Percentiles rank a stretch among this genome's conserved stretches.
Conservation (phyloP, 2,113 vertebrate genomes). For the Tragulus kanchil region DNA sequence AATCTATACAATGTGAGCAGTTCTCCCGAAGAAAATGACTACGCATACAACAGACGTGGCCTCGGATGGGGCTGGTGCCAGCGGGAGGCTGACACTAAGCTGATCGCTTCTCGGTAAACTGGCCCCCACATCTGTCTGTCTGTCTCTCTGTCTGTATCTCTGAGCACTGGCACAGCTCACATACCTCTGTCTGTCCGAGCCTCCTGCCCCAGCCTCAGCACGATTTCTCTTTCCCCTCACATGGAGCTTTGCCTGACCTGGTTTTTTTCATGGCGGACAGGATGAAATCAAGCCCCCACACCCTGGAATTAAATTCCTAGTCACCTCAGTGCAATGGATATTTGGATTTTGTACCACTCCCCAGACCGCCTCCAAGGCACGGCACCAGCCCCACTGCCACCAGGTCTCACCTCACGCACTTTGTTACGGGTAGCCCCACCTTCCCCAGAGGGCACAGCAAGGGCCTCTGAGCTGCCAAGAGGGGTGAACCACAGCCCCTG, state of each 20-base stretch:
- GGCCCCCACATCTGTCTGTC: accelerated
- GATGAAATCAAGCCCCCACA: not conserved
- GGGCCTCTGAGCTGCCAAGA: conserved; percentile 32
- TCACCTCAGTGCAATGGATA: not conserved
- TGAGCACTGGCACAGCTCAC: not conserved
- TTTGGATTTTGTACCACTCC: not conserved
- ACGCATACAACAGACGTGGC: not conserved
- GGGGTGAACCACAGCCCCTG: conserved; percentile 30
- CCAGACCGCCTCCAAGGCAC: not conserved
- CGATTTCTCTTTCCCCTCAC: not conserved
- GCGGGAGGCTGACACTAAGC: too few relatives aligned
- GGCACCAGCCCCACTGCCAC: not conserved
- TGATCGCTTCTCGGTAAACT: accelerated
- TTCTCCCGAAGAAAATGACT: not conserved
- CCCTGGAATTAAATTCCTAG: not conserved
- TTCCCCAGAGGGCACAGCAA: conserved; percentile 13
- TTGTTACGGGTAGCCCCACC: not conserved
- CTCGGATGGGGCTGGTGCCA: not conserved
- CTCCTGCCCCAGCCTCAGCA: not conserved
- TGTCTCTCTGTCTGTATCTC: accelerated
- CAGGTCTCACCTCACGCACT: not conserved
- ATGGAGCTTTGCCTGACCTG: not conserved
- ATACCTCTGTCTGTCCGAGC: not conserved
- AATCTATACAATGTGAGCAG: not conserved
- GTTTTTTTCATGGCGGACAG: not conserved